phyloP scores from a whole-genome alignment of 2,888 invertebrate species.

The Pseudococcus longispinus region DNA sequence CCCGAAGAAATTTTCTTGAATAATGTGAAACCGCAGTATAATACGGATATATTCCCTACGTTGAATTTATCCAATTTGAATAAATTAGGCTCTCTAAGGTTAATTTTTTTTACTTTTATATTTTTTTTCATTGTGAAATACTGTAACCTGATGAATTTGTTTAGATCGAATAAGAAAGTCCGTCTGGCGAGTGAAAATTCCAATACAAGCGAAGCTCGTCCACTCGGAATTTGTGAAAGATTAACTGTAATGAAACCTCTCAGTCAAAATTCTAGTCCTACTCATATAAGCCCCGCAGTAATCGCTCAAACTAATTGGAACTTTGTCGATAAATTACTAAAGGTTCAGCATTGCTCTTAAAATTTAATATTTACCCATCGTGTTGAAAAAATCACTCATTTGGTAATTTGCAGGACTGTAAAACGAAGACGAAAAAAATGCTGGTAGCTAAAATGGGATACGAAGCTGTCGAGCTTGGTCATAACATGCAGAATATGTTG shows the following conservation, averaged over 20 bases:
- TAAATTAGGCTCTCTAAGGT: slow-evolving; percentile 40
- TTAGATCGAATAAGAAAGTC: slow-evolving; percentile 44
- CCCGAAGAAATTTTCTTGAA: slow-evolving; percentile 49
- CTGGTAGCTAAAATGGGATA: slow-evolving; percentile 98
- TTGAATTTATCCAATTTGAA: slow-evolving; percentile 45
- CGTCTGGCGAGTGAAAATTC: slow-evolving; percentile 30
- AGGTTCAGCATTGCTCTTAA: slow-evolving; percentile 68
- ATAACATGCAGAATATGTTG: slow-evolving; percentile 68
- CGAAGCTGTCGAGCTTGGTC: slow-evolving; percentile 93
- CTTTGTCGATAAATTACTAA: slow-evolving; percentile 95
- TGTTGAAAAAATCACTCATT: background rate
- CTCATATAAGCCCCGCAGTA: slow-evolving; percentile 76
- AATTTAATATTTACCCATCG: background rate
- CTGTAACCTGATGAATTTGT: background rate
- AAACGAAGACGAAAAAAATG: slow-evolving; percentile 96
- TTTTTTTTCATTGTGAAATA: background rate
- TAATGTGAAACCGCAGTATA: slow-evolving; percentile 28
- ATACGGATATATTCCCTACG: slow-evolving; percentile 33
- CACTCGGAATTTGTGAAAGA: slow-evolving; percentile 58
- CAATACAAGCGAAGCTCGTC: slow-evolving; percentile 59
- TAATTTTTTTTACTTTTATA: background rate
- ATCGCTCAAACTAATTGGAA: slow-evolving; percentile 97
- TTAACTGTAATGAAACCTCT: slow-evolving; percentile 58
- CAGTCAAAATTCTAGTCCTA: slow-evolving; percentile 56
- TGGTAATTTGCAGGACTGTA: slow-evolving; percentile 74